These are phyloP conservation scores for Stichopus chloronotus DNA, from an alignment of 35 echinoderm and acorn worm species.

Conservation along the genomic window DNA sequence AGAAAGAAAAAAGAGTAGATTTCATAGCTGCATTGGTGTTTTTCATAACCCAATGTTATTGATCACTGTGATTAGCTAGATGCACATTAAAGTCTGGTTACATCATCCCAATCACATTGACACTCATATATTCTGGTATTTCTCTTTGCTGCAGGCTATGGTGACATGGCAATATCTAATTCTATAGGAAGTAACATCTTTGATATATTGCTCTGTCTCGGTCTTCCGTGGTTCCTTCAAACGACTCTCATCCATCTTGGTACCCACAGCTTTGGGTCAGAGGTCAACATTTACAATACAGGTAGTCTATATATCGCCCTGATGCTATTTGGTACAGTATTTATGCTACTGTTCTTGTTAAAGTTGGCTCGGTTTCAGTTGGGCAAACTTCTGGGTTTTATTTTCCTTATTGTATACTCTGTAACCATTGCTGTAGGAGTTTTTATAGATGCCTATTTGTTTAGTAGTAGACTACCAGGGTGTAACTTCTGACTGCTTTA, in stretches of 20 bases:
- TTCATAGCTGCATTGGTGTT: too few relatives aligned
- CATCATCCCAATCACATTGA: background rate
- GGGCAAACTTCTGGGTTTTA: slow-evolving; percentile 3
- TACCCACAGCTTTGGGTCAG: slow-evolving; percentile 44
- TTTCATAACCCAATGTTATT: too few relatives aligned
- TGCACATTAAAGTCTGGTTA: background rate
- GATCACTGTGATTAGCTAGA: background rate
- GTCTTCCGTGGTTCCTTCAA: slow-evolving; percentile 90
- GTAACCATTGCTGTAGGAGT: slow-evolving; percentile 28
- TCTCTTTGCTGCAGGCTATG: slow-evolving; percentile 58
- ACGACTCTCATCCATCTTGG: slow-evolving; percentile 57
- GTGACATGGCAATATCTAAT: slow-evolving; percentile 96
- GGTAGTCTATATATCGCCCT: slow-evolving; percentile 32
- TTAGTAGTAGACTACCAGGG: slow-evolving; percentile 3
- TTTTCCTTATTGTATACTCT: background rate
- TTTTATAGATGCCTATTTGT: slow-evolving; percentile 38
- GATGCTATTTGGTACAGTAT: slow-evolving; percentile 48
- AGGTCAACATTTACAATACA: slow-evolving; percentile 29
- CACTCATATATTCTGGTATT: background rate
- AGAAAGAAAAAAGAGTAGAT: too few relatives aligned
- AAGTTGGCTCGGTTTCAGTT: background rate
- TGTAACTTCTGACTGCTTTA: background rate
- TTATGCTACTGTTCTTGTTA: slow-evolving; percentile 7
- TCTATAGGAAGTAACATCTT: slow-evolving; percentile 96
- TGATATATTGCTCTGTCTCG: slow-evolving; percentile 91